Base-by-base conservation (phyloP, 2,113 vertebrate species). In the Numida meleagris region DNA sequence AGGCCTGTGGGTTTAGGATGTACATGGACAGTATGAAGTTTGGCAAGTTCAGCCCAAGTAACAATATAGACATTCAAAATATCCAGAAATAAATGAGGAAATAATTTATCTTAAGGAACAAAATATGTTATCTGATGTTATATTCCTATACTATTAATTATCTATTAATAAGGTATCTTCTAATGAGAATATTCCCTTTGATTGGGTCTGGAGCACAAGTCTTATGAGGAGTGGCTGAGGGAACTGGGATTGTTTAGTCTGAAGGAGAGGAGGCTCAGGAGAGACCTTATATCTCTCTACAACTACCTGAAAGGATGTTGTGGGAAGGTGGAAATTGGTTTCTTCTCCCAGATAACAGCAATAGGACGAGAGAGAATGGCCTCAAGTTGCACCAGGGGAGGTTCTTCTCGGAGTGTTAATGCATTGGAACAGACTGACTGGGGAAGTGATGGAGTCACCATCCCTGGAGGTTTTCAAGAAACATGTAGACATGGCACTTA, bases 11-110 rank as follows among this genome's bases (percentile, higher is more conserved):
- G 2, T 6, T 72, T 65, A 36, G 43, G 5, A 61, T 34, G 15
- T 38, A 38, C 0, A 0, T 23, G 34, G 23, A 24, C 16, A 68
- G 9, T 5, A 58, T 9, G 17, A 77, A 40, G 11, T 86, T 77
- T 48, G 4, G 31, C 40, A 66, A 78, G 4, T 45, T 86, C 9
- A 57, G 15, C 3, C 2, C 18, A 71, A 58, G 24, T 43, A 58
- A 36, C 7, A 62, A 14, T 27, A 18, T n/a, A 53, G 14, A 40
- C 5, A 57, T 45, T 17, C 14, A 8, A 20, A 71, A 55, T 13
- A 45, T 17, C n/a, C 2, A 82, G 23, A 93, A 87, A 40, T 40
- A 93, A 89, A 59, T 4, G 2, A 36, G 14, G 51, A 48, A 40
- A 20, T 9, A 43, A 21, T 11, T 4, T 2, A 13, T 62, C 27